Evolutionary conservation across 2,113 vertebrate species (phyloP), one percentile per base, ranked within the genome.

Genomic region (Pipra filicauda): DNA sequence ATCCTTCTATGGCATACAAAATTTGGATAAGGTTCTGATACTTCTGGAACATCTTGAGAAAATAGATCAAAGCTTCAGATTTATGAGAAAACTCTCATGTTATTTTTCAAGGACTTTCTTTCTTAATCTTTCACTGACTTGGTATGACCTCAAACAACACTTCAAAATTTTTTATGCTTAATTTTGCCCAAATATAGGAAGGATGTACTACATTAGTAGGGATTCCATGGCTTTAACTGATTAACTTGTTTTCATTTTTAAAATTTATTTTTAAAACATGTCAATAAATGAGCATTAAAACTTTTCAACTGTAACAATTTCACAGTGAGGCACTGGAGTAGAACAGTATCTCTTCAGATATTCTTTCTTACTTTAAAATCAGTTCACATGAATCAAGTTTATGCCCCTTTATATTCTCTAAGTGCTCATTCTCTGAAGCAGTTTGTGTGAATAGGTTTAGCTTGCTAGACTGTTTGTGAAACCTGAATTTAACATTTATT

Each of bases 1-100:
- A 73, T 89, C 20, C 28, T 91, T 89, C 35, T 74, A 27, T 95
- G 64, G 37, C 66, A 39, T 54, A 14, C 26, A 62, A 85, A 91
- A 82, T 54, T 91, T 96, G 78, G 78, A 82, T n/a, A 37, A 91
- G 11, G 13, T 76, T 94, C 82, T 48, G 58, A 51, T 85, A 73
- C 23, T 94, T 89, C 35, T 76, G 71, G n/a, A 91, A 28, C 37
- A 92, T 48, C 61, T 39, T 85, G 89, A 87, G 66, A 91, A 96
- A 95, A 85, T 28, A 80, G 2, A 19, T 90, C 17, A 64, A 85
- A 77, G 46, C 11, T 85, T 91, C 58, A 93, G 26, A 51, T 77
- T 80, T 85, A 12, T 52, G 46, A 93, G 70, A 88, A 87, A 85
- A 66, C 6, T 43, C 5, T 54, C 27, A 4, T 65, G 12, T 30